Base-by-base conservation (phyloP, 2,888 invertebrate species). In the Caenorhabditis wallacei region DNA sequence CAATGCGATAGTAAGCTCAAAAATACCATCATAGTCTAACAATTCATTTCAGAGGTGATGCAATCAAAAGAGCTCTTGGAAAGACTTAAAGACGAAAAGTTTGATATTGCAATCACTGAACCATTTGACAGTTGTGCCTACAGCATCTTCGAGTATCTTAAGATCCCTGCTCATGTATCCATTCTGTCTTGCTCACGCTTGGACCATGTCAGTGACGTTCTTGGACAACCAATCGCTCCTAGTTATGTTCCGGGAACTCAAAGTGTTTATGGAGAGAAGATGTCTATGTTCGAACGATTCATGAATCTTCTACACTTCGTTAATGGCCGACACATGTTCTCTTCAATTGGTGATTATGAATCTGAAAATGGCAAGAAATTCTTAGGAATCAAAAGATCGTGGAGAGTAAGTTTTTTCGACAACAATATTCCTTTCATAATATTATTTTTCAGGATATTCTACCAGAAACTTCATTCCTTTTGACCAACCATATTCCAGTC, bases 21-120 rank as follows among this genome's bases (percentile, higher is more conserved):
- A 18, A 2, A 22, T n/a, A n/a, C n/a, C n/a, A n/a, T n/a, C n/a
- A n/a, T n/a, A n/a, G n/a, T n/a, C n/a, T n/a, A n/a, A n/a, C n/a
- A n/a, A n/a, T n/a, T n/a, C n/a, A n/a, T 79, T 79, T 46, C 79
- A 71, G 71, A 80, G 53, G 74, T 74, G 0, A 74, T 80, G 80
- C 46, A 56, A 43, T 74, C 63, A 0, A 74, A 40, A 2, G 80
- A 69, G 1, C 46, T 74, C 0, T 48, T 80, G 1, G 74, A 80
- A 0, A 61, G 63, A 20, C 20, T 80, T 18, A 80, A 63, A 37
- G 20, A 30, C 13, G 74, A 80, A 24, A 40, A 80, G n/a, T 80
- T 80, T 20, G 80, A 80, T 40, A 16, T 80, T 16, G 74, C 56
- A 2, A 64, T 80, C n/a, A 63, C 53, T 0, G 80, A 80, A 51